Evolutionary conservation across 2,113 vertebrate species (phyloP).

Genomic region (Serilophus lunatus): DNA sequence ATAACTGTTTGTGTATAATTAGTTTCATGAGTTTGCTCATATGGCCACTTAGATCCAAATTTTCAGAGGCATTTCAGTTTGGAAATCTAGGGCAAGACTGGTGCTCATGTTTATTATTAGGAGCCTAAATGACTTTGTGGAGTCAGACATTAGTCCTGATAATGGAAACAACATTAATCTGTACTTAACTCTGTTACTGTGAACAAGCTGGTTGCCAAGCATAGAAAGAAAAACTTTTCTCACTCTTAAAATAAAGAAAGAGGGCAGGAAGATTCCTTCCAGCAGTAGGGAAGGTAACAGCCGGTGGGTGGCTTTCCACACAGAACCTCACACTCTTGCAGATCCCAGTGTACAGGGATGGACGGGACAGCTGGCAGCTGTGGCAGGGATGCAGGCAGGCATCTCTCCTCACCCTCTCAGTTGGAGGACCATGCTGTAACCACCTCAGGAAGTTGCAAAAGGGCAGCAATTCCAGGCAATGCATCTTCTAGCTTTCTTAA

Average conservation of each 20-base stretch:
- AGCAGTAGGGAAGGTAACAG: not conserved
- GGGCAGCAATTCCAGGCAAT: not conserved
- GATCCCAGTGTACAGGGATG: not conserved
- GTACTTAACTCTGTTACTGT: not conserved
- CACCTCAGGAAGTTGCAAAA: not conserved
- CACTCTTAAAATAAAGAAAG: not conserved
- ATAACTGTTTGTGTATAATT: not conserved
- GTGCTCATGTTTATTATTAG: not conserved
- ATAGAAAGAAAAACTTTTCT: not conserved
- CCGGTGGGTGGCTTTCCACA: not conserved
- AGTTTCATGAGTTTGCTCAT: not conserved
- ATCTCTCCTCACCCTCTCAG: not conserved
- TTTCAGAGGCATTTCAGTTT: not conserved
- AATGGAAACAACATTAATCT: not conserved
- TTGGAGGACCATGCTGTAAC: not conserved
- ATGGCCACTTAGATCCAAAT: not conserved
- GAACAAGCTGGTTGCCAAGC: not conserved
- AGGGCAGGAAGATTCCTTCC: not conserved
- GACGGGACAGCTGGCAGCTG: fast-evolving
- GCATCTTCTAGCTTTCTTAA: not conserved
- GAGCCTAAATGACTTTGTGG: not conserved
- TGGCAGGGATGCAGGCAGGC: too few species aligned
- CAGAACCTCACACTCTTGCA: not conserved
- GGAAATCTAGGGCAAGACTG: not conserved
- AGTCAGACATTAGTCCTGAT: not conserved